Conservation (phyloP, 2,888 invertebrate species). For the Melieria crassipennis region DNA sequence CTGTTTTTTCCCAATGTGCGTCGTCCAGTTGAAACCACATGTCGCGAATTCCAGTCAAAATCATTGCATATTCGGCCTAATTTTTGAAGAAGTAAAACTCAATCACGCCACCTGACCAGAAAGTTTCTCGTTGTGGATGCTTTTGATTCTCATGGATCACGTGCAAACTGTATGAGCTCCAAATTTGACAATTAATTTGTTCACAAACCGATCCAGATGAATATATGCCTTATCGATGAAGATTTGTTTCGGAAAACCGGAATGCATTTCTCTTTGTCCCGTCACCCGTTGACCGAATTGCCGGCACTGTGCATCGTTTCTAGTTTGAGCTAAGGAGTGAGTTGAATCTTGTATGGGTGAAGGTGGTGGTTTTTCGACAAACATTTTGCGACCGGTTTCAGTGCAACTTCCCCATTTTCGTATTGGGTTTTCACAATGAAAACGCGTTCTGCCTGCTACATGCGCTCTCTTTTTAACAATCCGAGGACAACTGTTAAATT, state of each 20-base stretch:
- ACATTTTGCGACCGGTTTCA: too few species aligned
- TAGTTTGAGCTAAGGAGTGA: neutral
- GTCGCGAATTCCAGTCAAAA: too few species aligned
- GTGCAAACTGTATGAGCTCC: constrained; percentile 1
- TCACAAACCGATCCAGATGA: neutral
- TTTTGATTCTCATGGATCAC: constrained; percentile 9
- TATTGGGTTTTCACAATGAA: too few species aligned
- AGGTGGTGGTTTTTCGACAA: too few species aligned
- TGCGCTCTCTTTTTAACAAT: too few species aligned
- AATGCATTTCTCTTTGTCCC: neutral
- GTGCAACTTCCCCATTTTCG: too few species aligned
- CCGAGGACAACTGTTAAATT: too few species aligned
- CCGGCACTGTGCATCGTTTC: neutral
- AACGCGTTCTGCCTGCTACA: too few species aligned
- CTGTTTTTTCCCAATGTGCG: too few species aligned
- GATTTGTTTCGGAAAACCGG: neutral
- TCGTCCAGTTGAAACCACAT: too few species aligned
- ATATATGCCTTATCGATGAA: neutral
- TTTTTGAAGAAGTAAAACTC: constrained; percentile 11
- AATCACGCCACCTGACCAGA: constrained; percentile 1
- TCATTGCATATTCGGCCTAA: neutral
- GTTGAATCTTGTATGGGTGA: too few species aligned
- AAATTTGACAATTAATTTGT: neutral
- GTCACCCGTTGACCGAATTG: neutral
- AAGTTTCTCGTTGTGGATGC: constrained; percentile 13